A percentile compares a stretch with the other conserved stretches of the same genome.
Conservation (phyloP, 2,888 invertebrate genomes). For the Oxycera nigricornis region DNA sequence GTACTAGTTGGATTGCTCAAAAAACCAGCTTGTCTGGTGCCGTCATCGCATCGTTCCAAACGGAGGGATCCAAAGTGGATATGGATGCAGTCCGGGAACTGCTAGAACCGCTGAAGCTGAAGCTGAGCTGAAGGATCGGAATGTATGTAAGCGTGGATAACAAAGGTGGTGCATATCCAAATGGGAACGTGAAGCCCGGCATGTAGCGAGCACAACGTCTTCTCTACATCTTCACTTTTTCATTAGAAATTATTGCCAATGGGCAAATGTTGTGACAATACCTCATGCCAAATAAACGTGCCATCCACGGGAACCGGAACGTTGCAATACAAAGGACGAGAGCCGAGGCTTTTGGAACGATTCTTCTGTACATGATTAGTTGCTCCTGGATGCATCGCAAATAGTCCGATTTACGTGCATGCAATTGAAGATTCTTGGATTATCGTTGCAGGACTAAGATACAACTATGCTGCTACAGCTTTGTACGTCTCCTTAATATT, state of each 20-base stretch:
- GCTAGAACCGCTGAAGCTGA: neutral
- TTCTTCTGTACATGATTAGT: no score
- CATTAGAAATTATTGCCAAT: slow-evolving; percentile 37
- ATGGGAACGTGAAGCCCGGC: slow-evolving; percentile 35
- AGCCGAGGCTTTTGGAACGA: no score
- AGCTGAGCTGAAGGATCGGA: neutral
- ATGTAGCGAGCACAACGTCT: slow-evolving; percentile 1
- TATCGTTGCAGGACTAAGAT: no score
- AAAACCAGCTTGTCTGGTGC: neutral
- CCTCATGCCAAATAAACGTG: neutral
- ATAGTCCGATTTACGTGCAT: no score
- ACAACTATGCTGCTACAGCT: no score
- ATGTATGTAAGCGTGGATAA: neutral
- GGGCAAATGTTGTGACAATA: slow-evolving; percentile 37
- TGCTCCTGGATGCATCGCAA: no score
- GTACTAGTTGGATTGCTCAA: neutral
- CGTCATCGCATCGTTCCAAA: neutral
- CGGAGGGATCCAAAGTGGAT: no score
- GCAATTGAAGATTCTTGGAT: no score
- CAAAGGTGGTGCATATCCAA: slow-evolving; percentile 1
- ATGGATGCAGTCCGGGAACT: no score
- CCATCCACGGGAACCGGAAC: neutral
- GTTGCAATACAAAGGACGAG: neutral
- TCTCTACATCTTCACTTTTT: slow-evolving; percentile 21
- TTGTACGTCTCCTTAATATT: no score